Evolutionary conservation across 2,113 vertebrate genomes (phyloP), one percentile per base, ranked within the genome.

Genomic region (Coregonus clupeaformis): DNA sequence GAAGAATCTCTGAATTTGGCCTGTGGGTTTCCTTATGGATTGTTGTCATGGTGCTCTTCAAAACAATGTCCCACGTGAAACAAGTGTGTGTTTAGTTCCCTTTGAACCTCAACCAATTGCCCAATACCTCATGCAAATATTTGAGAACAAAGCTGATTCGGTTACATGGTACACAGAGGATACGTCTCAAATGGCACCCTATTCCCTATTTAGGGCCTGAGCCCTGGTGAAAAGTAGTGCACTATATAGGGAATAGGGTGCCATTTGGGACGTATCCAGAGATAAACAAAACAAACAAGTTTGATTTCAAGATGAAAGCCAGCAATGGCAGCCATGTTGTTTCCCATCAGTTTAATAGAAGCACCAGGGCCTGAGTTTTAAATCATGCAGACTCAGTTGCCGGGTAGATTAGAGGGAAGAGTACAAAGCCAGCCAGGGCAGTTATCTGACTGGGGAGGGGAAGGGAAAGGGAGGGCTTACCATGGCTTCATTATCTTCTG

Each of bases 401-500:
- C 74, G 81, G 85, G 85, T 84, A 86, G 87, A 91, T 93, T 91
- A 92, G 92, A 52, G 49, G 49, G 79, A 92, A 87, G 78, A 89
- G 85, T 73, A 82, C 74, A 85, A 86, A 82, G 69, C 18, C 20
- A 94, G 89, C 76, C 88, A 91, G 86, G 81, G 84, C 90, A 76
- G 89, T 89, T 82, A 90, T 89, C 89, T 89, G 69, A 89, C 85
- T 29, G 75, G 69, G 32, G 69, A 12, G 74, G 69, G 49, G 67
- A 12, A 29, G 25, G 65, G 20, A 36, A 71, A 79, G 77, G 77
- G 25, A 80, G 83, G 87, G 91, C 98, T 99, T 98, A 99, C 98
- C 98, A 99, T 88, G 97, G 97, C 92, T 99, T 99, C 98, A 99
- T 99, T 88, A 99, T 99, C 96, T 99, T 99, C 96, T 99, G 98